These are phyloP conservation scores for Phthorimaea operculella DNA, from an alignment of 1,140 invertebrate genomes.

Conservation along the genomic window DNA sequence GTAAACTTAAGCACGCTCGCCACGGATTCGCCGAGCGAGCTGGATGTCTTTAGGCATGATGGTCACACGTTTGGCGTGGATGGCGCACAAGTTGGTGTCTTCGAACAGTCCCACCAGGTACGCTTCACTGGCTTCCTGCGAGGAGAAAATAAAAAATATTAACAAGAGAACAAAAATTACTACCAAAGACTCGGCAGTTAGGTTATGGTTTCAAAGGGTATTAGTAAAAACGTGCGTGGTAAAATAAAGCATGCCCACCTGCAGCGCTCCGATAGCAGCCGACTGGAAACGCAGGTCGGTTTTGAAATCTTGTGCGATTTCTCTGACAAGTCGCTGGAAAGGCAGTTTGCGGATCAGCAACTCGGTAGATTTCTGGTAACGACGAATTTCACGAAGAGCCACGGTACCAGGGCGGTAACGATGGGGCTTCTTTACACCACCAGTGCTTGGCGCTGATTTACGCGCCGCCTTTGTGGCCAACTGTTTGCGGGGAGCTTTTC, in stretches of 20 bases:
- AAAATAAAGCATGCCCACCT: slow-evolving; percentile 51
- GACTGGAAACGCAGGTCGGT: slow-evolving; percentile 85
- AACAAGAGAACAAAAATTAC: slow-evolving; percentile 4
- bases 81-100: slow-evolving; percentile 94
- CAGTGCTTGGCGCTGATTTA: slow-evolving; percentile 77
- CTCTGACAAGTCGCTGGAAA: slow-evolving; percentile 86
- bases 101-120: slow-evolving; percentile 93
- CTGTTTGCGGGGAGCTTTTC: slow-evolving; percentile 89
- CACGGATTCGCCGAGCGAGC: slow-evolving; percentile 85
- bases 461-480: slow-evolving; percentile 86
- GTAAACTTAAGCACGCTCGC: slow-evolving; percentile 79
- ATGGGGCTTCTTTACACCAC: slow-evolving; percentile 83
- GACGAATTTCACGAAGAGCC: slow-evolving; percentile 86
- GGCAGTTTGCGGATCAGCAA: slow-evolving; percentile 84
- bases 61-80: slow-evolving; percentile 94
- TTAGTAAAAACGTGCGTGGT: slow-evolving; percentile 18
- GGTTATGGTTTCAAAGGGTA: slow-evolving; percentile 23
- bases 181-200: slow-evolving; percentile 15
- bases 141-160: slow-evolving; percentile 12
- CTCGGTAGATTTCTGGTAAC: slow-evolving; percentile 89
- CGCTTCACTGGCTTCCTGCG: slow-evolving; percentile 91
- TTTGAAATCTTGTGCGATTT: slow-evolving; percentile 87
- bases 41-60: slow-evolving; percentile 98
- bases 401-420: slow-evolving; percentile 85
- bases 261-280: slow-evolving; percentile 79